These are phyloP conservation scores for Syrrhaptes paradoxus DNA, from an alignment of 2,113 vertebrate species.

Conservation along the genomic window DNA sequence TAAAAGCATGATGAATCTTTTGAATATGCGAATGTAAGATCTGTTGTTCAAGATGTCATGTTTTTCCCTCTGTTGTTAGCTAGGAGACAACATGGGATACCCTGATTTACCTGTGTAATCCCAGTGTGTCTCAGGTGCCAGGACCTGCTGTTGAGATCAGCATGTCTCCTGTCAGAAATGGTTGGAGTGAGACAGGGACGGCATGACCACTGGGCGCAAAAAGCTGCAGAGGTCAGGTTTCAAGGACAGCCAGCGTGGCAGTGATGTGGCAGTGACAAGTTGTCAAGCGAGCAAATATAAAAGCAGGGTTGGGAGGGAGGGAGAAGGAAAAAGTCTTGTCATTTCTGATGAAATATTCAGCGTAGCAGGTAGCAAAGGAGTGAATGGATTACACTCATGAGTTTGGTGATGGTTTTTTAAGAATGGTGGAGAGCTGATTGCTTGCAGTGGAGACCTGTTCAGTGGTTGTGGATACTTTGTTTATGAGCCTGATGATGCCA, in stretches of 20 bases:
- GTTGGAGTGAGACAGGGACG: slow-evolving; percentile 83
- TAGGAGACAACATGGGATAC: slow-evolving; percentile 77
- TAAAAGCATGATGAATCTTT: slow-evolving; percentile 74
- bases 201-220: slow-evolving; percentile 80
- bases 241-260: slow-evolving; percentile 77
- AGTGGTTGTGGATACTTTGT: background rate
- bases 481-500: background rate
- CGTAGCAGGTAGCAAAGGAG: slow-evolving; percentile 37
- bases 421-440: background rate
- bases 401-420: background rate
- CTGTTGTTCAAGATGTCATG: slow-evolving; percentile 80
- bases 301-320: slow-evolving; percentile 1
- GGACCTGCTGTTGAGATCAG: slow-evolving; percentile 71
- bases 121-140: slow-evolving; percentile 84
- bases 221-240: slow-evolving; percentile 81
- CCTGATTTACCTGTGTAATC: slow-evolving; percentile 86
- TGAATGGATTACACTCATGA: background rate
- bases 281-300: slow-evolving; percentile 80
- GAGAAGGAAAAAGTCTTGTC: slow-evolving; percentile 66
- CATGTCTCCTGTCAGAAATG: slow-evolving; percentile 87
- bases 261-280: slow-evolving; percentile 84
- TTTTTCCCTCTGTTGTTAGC: slow-evolving; percentile 75
- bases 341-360: slow-evolving; percentile 78
- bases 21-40: slow-evolving; percentile 80
- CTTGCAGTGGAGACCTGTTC: background rate